Evolutionary conservation across 1,140 invertebrate species (phyloP), one percentile per base, ranked within the genome.

Genomic region (Aethina tumida): DNA sequence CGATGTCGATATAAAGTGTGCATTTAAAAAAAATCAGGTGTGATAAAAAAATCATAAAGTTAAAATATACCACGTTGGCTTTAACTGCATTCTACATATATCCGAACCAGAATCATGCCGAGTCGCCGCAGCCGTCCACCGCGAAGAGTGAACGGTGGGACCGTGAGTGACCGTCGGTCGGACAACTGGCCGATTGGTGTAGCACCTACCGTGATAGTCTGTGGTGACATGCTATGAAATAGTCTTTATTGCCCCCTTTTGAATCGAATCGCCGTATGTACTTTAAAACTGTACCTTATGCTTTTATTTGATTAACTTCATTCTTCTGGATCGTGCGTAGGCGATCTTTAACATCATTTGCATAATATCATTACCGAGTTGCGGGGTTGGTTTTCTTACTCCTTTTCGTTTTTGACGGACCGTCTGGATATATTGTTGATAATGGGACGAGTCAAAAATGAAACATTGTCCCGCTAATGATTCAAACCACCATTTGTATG

Each of bases 171-270:
- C 17, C 28, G 31, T 15, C 21, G 28, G 37, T 4, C 13, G 34
- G 24, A 16, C 14, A 19, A n/a, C 34, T 41, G 52, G 34, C 21
- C 45, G 30, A 37, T 39, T 35, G 33, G 28, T 34, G 52, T 53
- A 52, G 52, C 53, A 56, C 53, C 53, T 56, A 56, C 53, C 49
- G 53, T 41, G 54, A 52, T 45, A 50, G 47, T 47, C 50, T 54
- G 52, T 56, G 51, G 54, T 54, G 54, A 56, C 54, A 56, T 41
- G 54, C 54, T 50, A 56, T 56, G 54, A 56, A 56, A 56, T 52
- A 52, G 51, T 51, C 53, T 55, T 55, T 55, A 55, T 55, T 55
- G 52, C 50, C 47, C 41, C n/a, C n/a, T 41, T 34, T 35, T 34
- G 52, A 52, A 52, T 55, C 52, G 47, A 52, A 52, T 49, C 52